Evolutionary conservation across 2,888 invertebrate species (phyloP), one percentile per base, ranked within the genome.

Genomic region (Cephus sareptanus): DNA sequence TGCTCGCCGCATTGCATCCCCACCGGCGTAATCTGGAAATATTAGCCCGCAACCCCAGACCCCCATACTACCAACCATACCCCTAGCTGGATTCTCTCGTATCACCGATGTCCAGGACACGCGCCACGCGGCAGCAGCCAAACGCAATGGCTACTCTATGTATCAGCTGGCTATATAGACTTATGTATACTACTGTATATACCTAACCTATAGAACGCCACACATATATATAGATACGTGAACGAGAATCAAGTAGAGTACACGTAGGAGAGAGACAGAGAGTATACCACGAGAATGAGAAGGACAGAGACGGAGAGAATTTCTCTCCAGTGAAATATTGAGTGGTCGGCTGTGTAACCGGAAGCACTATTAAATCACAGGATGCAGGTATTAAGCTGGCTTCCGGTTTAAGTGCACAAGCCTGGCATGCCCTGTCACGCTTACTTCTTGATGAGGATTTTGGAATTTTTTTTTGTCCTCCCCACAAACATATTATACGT

Each of bases 1-100:
- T 75, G 80, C 80, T 80, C 81, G 78, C 75, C 80, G 70, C 79
- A 82, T 73, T 79, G 81, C 81, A 79, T 75, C 79, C 81, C 82
- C 15, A 81, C 78, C 73, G 80, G 76, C 79, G 82, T 87, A 87
- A 87, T 87, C 88, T 86, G 82, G 83, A 87, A 87, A 87, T 87
- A 87, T 86, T 86, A 87, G 86, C 83, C 81, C 77, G 75, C 79
- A 80, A 79, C 75, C 6, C 15, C 15, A 40, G 40, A 15, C 40
- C 6, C 40, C 6, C 40, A 6, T 40, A 15, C 40, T 40, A 40
- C 40, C 40, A 15, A 40, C 40, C 6, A 15, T 6, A 40, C 40
- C 6, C 40, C 40, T 40, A 40, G 40, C 40, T 40, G 40, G 40
- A 15, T 15, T 6, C 40, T 40, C 40, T 6, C 40, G 40, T 40